Conservation (phyloP, 1,140 invertebrate genomes). For the Tetragnatha versicolor region DNA sequence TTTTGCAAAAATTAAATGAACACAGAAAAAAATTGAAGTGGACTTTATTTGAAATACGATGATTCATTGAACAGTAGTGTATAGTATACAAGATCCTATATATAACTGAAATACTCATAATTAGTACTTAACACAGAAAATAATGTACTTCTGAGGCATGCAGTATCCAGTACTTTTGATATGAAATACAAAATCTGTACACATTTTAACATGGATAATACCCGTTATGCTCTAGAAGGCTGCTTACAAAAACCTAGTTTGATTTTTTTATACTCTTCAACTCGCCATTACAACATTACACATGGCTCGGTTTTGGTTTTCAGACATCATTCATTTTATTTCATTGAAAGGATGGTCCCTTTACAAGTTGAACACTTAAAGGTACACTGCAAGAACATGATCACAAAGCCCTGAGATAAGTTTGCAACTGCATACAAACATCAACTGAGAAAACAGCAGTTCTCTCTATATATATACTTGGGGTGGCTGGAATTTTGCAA, state of each 20-base stretch:
- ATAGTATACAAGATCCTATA: conserved; percentile 56
- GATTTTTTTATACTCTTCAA: conserved; percentile 44
- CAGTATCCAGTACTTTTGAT: conserved; percentile 54
- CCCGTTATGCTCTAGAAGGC: conserved; percentile 55
- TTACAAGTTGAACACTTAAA: conserved; percentile 56
- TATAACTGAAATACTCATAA: conserved; percentile 56
- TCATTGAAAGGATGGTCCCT: conserved; percentile 54
- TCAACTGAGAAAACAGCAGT: conserved; percentile 36
- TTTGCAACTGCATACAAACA: conserved; percentile 48
- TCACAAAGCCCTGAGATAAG: conserved; percentile 56
- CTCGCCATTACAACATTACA: conserved; percentile 46
- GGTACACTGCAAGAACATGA: conserved; percentile 55
- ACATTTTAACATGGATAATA: conserved; percentile 53
- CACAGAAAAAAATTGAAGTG: conserved; percentile 56
- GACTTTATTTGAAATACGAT: conserved; percentile 56
- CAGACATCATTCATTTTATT: conserved; percentile 34
- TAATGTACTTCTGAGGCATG: conserved; percentile 56
- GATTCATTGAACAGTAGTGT: conserved; percentile 56
- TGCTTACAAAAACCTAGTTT: conserved; percentile 56
- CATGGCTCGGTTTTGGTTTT: conserved; percentile 56
- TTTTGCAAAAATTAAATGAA: no score
- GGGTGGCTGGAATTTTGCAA: conserved; percentile 5
- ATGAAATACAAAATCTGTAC: conserved; percentile 57
- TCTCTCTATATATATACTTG: not conserved
- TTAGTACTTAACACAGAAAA: conserved; percentile 56